phyloP scores from a whole-genome alignment of 2,113 vertebrate genomes.

The Notarius lentiginosus region DNA sequence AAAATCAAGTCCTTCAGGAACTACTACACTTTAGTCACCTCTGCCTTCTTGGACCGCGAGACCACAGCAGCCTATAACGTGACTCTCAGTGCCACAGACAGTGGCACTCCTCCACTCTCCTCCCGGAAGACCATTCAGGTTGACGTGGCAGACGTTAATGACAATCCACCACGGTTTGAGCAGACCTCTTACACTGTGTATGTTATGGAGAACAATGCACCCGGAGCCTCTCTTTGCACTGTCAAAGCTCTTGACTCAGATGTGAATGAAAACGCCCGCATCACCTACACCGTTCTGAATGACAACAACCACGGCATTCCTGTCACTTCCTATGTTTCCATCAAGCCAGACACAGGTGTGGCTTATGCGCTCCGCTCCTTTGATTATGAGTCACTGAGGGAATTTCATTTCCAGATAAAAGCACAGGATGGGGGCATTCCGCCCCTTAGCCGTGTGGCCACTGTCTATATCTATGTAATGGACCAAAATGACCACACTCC shows the following conservation, averaged over 20 bases:
- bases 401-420: constrained; percentile 92
- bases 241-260: constrained; percentile 89
- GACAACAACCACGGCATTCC: constrained; percentile 92
- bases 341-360: constrained; percentile 85
- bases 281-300: constrained; percentile 89
- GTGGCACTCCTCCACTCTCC: constrained; percentile 86
- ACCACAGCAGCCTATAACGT: constrained; percentile 89
- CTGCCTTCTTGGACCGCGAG: constrained; percentile 88
- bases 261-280: constrained; percentile 85
- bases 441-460: constrained; percentile 87
- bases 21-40: constrained; percentile 91
- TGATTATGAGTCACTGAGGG: constrained; percentile 91
- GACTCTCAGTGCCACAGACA: constrained; percentile 89
- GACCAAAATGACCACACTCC: constrained; percentile 93
- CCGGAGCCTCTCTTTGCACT: constrained; percentile 84
- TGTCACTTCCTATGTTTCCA: constrained; percentile 87
- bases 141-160: constrained; percentile 91
- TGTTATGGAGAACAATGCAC: constrained; percentile 87
- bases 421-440: constrained; percentile 91
- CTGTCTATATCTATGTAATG: constrained; percentile 86
- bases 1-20: constrained; percentile 92
- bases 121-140: constrained; percentile 87
- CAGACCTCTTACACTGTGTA: constrained; percentile 89
- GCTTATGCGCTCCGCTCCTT: constrained; percentile 91
- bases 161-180: constrained; percentile 89